Evolutionary conservation across 2,888 invertebrate species (phyloP).

Genomic region (Zootermopsis nevadensis): DNA sequence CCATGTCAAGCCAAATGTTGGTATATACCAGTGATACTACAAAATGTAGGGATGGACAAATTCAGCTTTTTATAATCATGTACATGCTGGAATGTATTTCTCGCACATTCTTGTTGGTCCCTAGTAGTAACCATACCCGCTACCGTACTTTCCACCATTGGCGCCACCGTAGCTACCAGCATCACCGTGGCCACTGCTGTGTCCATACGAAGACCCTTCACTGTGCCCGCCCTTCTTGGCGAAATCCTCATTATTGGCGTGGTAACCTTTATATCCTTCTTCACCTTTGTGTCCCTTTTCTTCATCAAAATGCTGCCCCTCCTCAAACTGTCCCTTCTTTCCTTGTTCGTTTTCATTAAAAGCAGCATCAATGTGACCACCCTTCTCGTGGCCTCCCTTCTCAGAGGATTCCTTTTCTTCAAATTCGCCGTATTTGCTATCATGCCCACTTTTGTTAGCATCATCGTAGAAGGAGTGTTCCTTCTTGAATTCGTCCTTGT

Average conservation of each 20-base stretch:
- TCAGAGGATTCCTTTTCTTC: conserved; percentile 68
- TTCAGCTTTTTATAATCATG: too few species aligned
- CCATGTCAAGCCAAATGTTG: neutral
- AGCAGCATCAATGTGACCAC: conserved; percentile 67
- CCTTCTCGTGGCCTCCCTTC: conserved; percentile 70
- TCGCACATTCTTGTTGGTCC: too few species aligned
- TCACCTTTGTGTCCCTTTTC: conserved; percentile 70
- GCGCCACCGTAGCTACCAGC: conserved; percentile 45
- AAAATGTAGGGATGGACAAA: too few species aligned
- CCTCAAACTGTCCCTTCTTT: conserved; percentile 69
- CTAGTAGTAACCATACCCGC: conserved; percentile 57
- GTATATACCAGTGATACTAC: too few species aligned
- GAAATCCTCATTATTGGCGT: conserved; percentile 68
- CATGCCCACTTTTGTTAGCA: conserved; percentile 74
- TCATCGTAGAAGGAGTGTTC: conserved; percentile 82
- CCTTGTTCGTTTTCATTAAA: conserved; percentile 67
- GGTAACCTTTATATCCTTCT: conserved; percentile 69
- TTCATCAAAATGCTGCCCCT: conserved; percentile 68
- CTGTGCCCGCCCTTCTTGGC: conserved; percentile 67
- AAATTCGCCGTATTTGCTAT: conserved; percentile 71
- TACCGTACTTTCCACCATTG: conserved; percentile 50
- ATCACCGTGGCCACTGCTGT: conserved; percentile 59
- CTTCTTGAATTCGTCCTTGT: conserved; percentile 83
- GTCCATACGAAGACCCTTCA: conserved; percentile 66
- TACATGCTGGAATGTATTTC: too few species aligned